Percentiles rank a stretch among this genome's conserved stretches.
Conservation (phyloP, 1,140 invertebrate species). For the Drosophila erecta region DNA sequence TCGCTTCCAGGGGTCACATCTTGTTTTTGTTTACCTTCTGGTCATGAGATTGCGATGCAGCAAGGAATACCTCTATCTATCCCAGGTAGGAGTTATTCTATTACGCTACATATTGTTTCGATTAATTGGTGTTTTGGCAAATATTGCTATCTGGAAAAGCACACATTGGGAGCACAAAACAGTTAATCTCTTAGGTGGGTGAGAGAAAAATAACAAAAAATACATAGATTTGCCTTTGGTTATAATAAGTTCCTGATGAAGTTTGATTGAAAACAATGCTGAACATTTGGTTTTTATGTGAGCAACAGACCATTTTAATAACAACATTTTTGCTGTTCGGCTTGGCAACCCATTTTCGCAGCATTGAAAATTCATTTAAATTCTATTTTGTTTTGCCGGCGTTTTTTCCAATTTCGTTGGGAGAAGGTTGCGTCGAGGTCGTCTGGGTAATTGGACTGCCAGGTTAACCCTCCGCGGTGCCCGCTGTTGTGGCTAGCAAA, state of each 20-base stretch:
- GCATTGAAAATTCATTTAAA: constrained; percentile 8
- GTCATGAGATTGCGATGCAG: neutral
- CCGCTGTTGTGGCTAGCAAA: constrained; percentile 58
- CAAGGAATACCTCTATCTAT: neutral
- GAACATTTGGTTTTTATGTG: neutral
- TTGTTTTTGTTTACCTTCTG: neutral
- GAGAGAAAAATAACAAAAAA: too few relatives aligned
- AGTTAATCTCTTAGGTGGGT: too few relatives aligned
- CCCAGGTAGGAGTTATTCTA: neutral
- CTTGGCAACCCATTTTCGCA: neutral
- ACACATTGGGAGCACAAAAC: too few relatives aligned
- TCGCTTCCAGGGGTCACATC: neutral
- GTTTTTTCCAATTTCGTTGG: constrained; percentile 3
- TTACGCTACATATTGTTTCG: too few relatives aligned
- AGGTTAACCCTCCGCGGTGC: neutral
- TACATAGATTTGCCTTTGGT: too few relatives aligned
- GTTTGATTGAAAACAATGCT: neutral
- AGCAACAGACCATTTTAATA: neutral
- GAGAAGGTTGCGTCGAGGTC: constrained; percentile 54
- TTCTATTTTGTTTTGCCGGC: too few relatives aligned
- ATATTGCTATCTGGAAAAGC: too few relatives aligned
- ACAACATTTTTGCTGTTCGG: neutral
- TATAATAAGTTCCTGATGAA: too few relatives aligned
- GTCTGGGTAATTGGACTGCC: constrained; percentile 68
- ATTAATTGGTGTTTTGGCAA: too few relatives aligned